phyloP scores from a whole-genome alignment of 53 echinoderm and acorn worm species.

The Temnopleurus reevesii region DNA sequence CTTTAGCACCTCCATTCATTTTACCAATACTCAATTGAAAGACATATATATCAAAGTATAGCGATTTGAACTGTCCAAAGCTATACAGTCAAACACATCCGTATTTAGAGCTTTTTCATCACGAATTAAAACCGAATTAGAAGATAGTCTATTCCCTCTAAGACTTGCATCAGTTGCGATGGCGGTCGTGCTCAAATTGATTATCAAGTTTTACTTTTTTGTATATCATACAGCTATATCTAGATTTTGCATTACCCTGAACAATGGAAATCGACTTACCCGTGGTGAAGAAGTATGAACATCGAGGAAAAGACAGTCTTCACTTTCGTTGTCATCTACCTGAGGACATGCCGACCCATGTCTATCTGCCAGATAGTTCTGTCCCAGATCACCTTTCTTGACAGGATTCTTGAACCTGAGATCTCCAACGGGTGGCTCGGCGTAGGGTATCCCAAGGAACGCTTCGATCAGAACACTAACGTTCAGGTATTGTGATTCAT shows the following conservation, averaged over 20 bases:
- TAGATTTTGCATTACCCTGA: background rate
- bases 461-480: slow-evolving; percentile 1
- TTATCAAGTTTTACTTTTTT: too few relatives aligned
- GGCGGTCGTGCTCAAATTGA: too few relatives aligned
- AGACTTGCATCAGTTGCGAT: too few relatives aligned
- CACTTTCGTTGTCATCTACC: background rate
- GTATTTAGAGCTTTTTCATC: too few relatives aligned
- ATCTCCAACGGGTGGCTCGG: slow-evolving; percentile 53
- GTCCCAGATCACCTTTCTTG: slow-evolving; percentile 3
- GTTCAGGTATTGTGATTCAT: slow-evolving; percentile 17
- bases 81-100: too few relatives aligned
- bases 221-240: background rate
- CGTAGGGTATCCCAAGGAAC: slow-evolving; percentile 55
- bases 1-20: too few relatives aligned
- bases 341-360: slow-evolving; percentile 17
- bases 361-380: background rate
- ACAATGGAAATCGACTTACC: background rate
- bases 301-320: slow-evolving; percentile 54
- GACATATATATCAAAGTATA: too few relatives aligned
- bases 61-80: too few relatives aligned
- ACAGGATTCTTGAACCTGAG: slow-evolving; percentile 54
- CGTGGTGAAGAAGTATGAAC: slow-evolving; percentile 30
- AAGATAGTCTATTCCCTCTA: too few relatives aligned
- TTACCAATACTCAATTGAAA: too few relatives aligned
- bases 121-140: too few relatives aligned